A percentile compares a stretch with the other conserved stretches of the same genome.
Conservation (phyloP, 2,888 invertebrate species). For the Rhopalosiphum nymphaeae region DNA sequence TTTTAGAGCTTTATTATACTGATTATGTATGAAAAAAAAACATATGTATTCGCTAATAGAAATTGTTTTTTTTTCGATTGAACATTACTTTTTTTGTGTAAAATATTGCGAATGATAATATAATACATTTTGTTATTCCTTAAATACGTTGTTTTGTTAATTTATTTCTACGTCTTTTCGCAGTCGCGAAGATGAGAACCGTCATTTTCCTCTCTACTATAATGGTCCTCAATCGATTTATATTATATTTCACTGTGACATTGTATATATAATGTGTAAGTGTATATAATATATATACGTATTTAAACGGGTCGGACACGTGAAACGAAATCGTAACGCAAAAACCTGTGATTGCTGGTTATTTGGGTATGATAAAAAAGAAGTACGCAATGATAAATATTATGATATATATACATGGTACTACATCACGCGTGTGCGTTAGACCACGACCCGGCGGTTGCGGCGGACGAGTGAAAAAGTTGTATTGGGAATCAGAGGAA, state of each 20-base stretch:
- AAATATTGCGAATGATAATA: constrained; percentile 62
- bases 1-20: constrained; percentile 65
- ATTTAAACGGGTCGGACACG: not conserved
- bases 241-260: too few relatives aligned
- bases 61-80: constrained; percentile 60
- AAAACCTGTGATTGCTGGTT: not conserved
- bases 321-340: not conserved
- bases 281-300: not conserved
- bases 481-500: not conserved
- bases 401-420: not conserved
- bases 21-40: constrained; percentile 55
- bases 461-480: not conserved
- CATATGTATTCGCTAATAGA: constrained; percentile 61
- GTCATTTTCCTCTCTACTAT: not conserved
- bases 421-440: not conserved
- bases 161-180: not conserved
- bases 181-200: not conserved
- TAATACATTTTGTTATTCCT: constrained; percentile 65
- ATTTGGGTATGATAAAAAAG: not conserved
- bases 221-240: too few relatives aligned
- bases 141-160: constrained; percentile 11
- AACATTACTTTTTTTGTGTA: constrained; percentile 54
- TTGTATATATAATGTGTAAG: too few relatives aligned
- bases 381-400: not conserved
- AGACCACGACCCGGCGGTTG: not conserved